Conservation (phyloP, 2,888 invertebrate genomes). For the Cephonodes hylas region DNA sequence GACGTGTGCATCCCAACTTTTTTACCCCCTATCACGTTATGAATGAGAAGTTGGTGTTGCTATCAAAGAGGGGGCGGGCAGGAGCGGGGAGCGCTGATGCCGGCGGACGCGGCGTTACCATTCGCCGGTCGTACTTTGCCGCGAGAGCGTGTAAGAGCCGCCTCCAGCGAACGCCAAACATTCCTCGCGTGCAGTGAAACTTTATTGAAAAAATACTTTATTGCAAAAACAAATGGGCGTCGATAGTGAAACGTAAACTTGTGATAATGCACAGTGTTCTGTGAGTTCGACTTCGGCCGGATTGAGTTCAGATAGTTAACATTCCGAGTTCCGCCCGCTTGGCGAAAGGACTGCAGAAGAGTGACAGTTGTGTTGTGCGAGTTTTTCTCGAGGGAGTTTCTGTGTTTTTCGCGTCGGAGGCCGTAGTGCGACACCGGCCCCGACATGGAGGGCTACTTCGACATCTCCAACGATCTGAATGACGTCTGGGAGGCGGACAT, state of each 20-base stretch:
- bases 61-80: constrained; percentile 28
- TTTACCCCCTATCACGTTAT: constrained; percentile 69
- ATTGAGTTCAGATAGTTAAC: constrained; percentile 35
- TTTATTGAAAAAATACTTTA: constrained; percentile 58
- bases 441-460: constrained; percentile 88
- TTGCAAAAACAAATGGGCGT: constrained; percentile 71
- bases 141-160: constrained; percentile 41
- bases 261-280: constrained; percentile 67
- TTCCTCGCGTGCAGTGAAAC: constrained; percentile 73
- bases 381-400: constrained; percentile 53
- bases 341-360: constrained; percentile 51
- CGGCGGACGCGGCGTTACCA: constrained; percentile 45
- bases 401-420: constrained; percentile 57
- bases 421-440: constrained; percentile 60
- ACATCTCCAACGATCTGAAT: constrained; percentile 87
- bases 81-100: constrained; percentile 33
- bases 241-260: constrained; percentile 72
- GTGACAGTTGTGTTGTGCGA: constrained; percentile 70
- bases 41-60: constrained; percentile 58
- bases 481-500: constrained; percentile 92
- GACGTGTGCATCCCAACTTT: constrained; percentile 34
- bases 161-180: constrained; percentile 37
- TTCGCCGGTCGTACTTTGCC: constrained; percentile 65
- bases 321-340: constrained; percentile 55
- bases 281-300: constrained; percentile 35